These are phyloP conservation scores for Muntiacus muntjak DNA, from an alignment of 2,113 vertebrate genomes.

Conservation along the genomic window DNA sequence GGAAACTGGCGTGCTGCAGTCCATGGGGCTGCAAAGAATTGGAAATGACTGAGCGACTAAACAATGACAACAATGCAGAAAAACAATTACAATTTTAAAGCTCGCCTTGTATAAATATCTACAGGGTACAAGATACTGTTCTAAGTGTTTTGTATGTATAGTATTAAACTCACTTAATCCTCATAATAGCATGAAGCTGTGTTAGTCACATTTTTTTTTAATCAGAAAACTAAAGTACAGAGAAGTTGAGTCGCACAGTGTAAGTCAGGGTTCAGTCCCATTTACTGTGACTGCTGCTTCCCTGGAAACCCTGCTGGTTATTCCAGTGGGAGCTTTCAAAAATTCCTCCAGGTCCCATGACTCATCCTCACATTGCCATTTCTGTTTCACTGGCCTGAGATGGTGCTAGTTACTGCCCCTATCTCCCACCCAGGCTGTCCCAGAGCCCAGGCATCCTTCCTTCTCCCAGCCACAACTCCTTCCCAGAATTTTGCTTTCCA, in stretches of 20 bases:
- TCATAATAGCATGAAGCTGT: background rate
- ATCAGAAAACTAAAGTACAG: background rate
- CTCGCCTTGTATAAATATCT: background rate
- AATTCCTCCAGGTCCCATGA: background rate
- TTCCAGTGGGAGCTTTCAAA: background rate
- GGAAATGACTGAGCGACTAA: background rate
- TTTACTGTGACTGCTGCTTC: background rate
- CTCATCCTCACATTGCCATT: background rate
- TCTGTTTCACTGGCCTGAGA: background rate
- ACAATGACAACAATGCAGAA: background rate
- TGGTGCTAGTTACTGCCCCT: background rate
- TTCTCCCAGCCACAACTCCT: accelerated
- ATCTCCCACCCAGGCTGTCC: background rate
- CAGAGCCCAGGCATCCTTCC: background rate
- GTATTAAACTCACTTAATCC: background rate
- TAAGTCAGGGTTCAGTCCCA: background rate
- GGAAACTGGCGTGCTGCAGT: background rate
- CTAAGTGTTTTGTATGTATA: background rate
- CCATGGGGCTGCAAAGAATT: background rate
- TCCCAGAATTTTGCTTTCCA: background rate
- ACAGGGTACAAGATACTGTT: background rate
- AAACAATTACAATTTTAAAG: background rate
- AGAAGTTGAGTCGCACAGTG: background rate
- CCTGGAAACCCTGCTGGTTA: background rate
- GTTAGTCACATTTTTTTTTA: background rate